Evolutionary conservation across 2,113 vertebrate species (phyloP).

Genomic region (Pteropus alecto): DNA sequence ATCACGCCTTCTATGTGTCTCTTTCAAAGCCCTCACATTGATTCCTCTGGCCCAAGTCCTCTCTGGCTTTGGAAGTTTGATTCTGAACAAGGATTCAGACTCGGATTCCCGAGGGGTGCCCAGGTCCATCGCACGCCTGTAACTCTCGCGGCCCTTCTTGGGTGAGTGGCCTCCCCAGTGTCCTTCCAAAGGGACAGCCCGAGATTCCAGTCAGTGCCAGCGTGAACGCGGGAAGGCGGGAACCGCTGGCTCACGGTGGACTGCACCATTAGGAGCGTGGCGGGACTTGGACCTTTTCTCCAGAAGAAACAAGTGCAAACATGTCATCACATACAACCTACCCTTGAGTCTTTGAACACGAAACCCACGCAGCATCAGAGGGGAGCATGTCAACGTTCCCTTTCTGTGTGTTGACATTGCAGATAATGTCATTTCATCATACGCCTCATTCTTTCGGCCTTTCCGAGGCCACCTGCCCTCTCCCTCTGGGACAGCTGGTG

Average conservation of each 20-base stretch:
- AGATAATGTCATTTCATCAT: not conserved
- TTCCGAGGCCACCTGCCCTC: not conserved
- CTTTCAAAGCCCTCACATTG: not conserved
- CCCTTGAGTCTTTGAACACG: not conserved
- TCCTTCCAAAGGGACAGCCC: not conserved
- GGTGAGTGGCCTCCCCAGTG: not conserved
- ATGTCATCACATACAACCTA: not conserved
- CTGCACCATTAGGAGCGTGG: not conserved
- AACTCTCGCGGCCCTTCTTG: not conserved
- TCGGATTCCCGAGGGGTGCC: not conserved
- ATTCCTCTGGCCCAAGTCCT: not conserved
- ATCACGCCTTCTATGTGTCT: no score
- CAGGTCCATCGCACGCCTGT: no score
- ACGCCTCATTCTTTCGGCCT: not conserved
- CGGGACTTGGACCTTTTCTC: not conserved
- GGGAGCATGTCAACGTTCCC: not conserved
- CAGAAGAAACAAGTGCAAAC: not conserved
- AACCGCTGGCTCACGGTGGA: rapidly evolving
- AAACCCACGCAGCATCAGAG: not conserved
- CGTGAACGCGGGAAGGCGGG: rapidly evolving
- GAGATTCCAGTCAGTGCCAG: rapidly evolving
- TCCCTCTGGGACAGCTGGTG: not conserved
- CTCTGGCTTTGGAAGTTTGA: not conserved
- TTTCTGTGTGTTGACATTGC: not conserved
- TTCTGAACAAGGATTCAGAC: not conserved